Evolutionary conservation across 2,113 vertebrate genomes (phyloP).

Genomic region (Panthera tigris): DNA sequence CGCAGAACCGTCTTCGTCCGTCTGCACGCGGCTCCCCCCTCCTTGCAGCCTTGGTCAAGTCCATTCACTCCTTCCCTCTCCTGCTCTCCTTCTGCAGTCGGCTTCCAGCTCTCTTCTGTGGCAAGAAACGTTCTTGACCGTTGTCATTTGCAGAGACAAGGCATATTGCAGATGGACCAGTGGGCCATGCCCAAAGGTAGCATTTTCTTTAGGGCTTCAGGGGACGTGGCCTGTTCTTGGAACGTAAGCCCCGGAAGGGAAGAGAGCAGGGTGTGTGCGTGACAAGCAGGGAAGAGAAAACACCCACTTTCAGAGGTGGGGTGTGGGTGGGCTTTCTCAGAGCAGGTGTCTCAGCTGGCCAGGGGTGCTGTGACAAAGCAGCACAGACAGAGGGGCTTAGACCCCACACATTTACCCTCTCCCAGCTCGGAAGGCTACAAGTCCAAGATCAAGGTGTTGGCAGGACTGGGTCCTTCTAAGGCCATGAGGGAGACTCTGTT

Average conservation of each 20-base stretch:
- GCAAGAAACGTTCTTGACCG: not conserved
- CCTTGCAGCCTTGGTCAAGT: rapidly evolving
- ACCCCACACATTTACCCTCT: rapidly evolving
- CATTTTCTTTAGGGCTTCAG: not conserved
- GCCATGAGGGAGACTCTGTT: not conserved
- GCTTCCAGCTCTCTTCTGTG: not conserved
- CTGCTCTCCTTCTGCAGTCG: not conserved
- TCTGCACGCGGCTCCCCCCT: rapidly evolving
- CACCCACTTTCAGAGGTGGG: too few species aligned
- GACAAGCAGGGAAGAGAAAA: not conserved
- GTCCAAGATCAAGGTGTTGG: not conserved
- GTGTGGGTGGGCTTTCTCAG: not conserved
- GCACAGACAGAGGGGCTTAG: rapidly evolving
- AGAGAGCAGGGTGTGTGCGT: rapidly evolving
- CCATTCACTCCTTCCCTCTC: not conserved
- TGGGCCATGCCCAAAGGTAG: not conserved
- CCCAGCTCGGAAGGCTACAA: rapidly evolving
- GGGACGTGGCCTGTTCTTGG: not conserved
- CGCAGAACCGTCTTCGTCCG: not conserved
- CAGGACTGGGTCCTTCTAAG: not conserved
- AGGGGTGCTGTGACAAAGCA: not conserved
- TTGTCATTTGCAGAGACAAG: not conserved
- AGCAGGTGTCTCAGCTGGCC: not conserved
- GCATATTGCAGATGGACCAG: not conserved
- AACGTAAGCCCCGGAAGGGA: not conserved